These are phyloP conservation scores for Leptinotarsa defecta DNA, from an alignment of 1,140 invertebrate species.

Conservation along the genomic window DNA sequence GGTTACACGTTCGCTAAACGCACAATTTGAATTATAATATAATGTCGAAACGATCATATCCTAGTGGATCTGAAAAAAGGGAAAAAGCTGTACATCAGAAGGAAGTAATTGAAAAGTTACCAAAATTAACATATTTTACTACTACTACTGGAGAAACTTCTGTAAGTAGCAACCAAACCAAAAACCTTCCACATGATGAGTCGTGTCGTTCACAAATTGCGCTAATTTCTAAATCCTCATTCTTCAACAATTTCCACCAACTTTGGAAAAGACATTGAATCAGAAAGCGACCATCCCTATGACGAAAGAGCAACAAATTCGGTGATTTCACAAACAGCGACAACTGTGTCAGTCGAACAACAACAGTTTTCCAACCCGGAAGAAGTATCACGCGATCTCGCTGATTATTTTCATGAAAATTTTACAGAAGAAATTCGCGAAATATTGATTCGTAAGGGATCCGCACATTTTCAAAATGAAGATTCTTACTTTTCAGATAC, in stretches of 20 bases:
- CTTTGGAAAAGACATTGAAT: neutral
- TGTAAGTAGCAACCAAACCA: neutral
- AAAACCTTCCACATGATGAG: neutral
- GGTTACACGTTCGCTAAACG: no score
- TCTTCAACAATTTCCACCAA: neutral
- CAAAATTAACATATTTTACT: neutral
- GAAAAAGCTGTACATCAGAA: neutral
- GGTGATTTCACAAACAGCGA: neutral
- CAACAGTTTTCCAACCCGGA: neutral
- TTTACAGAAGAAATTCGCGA: neutral
- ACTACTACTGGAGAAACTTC: neutral
- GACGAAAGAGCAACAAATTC: neutral
- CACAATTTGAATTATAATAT: neutral
- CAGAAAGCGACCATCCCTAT: neutral
- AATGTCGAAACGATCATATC: neutral
- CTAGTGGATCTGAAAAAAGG: neutral
- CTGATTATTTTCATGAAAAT: neutral
- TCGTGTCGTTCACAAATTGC: neutral
- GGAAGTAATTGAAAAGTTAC: neutral
- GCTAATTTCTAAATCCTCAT: neutral
- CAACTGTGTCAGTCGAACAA: slow-evolving; percentile 22
- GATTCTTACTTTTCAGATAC: no score
- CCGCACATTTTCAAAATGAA: no score
- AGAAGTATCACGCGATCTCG: neutral
- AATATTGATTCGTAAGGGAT: neutral